These are phyloP conservation scores for Heptranchias perlo DNA, from an alignment of 2,113 vertebrate species.

Conservation along the genomic window DNA sequence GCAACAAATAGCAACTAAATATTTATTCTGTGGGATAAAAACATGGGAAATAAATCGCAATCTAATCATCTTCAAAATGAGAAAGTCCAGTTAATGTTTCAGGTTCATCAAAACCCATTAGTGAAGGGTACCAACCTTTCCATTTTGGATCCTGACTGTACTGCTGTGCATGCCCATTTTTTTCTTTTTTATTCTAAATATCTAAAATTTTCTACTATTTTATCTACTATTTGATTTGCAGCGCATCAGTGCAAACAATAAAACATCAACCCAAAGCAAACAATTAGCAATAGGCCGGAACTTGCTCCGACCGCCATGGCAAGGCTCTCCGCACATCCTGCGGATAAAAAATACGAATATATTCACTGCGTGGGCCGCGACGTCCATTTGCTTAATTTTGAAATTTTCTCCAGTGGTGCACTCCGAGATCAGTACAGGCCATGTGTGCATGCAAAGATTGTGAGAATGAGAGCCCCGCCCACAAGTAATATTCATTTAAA, in stretches of 20 bases:
- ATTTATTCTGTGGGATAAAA: background rate
- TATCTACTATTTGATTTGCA: background rate
- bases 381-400: too few relatives aligned
- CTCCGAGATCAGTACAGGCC: too few relatives aligned
- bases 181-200: background rate
- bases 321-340: too few relatives aligned
- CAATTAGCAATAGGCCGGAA: background rate
- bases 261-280: background rate
- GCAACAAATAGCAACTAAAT: background rate
- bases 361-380: too few relatives aligned
- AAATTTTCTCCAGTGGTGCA: too few relatives aligned
- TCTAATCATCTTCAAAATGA: background rate
- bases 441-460: too few relatives aligned
- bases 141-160: background rate
- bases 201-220: background rate
- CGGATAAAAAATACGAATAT: too few relatives aligned
- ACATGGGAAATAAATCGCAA: background rate
- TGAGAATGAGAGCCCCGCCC: too few relatives aligned
- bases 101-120: background rate
- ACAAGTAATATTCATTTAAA: too few relatives aligned
- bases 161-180: background rate
- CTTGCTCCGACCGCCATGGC: too few relatives aligned
- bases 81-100: background rate
- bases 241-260: background rate
- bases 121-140: background rate